Evolutionary conservation across 2,113 vertebrate species (phyloP), one percentile per base, ranked within the genome.

Genomic region (Halichoeres trimaculatus): DNA sequence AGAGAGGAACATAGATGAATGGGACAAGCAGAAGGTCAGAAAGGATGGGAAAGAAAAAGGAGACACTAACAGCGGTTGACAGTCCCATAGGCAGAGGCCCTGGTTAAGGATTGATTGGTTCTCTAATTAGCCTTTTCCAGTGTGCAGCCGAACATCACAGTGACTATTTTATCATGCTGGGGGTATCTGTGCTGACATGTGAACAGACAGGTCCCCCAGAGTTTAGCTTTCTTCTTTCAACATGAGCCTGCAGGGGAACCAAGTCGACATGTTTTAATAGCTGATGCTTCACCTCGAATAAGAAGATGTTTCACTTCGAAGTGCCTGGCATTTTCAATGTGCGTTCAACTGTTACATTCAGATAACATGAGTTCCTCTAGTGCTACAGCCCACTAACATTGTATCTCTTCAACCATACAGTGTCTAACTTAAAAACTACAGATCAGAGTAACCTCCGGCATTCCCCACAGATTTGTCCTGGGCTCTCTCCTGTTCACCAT

Each of bases 51-150:
- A 76, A 77, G 64, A 45, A 66, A 30, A 70, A 85, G 62, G 65
- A 81, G 74, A 84, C 57, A 62, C 47, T 76, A 91, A 84, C 79
- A 75, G 77, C 73, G 62, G 56, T 22, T 76, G 85, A 89, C 89
- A 90, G 83, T 80, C 79, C 81, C 74, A 89, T 59, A 71, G 80
- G 82, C 87, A 74, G 87, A 26, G 16, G 57, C 80, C 74, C 52
- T 69, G 53, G 70, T 80, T 80, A 76, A 86, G 65, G 78, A 92
- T 82, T 88, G 89, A 94, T 91, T 81, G 78, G 83, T 88, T 84
- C 83, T 85, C 77, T 91, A 91, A 93, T 93, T 92, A 90, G 72
- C 69, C 79, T 83, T 84, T 87, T 87, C 66, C 74, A 85, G 68
- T 59, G 72, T 78, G 83, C 69, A 81, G 70, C 63, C 14, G 36